These are phyloP conservation scores for Neopelma chrysocephalum DNA, from an alignment of 2,797 vertebrate species.

Conservation along the genomic window DNA sequence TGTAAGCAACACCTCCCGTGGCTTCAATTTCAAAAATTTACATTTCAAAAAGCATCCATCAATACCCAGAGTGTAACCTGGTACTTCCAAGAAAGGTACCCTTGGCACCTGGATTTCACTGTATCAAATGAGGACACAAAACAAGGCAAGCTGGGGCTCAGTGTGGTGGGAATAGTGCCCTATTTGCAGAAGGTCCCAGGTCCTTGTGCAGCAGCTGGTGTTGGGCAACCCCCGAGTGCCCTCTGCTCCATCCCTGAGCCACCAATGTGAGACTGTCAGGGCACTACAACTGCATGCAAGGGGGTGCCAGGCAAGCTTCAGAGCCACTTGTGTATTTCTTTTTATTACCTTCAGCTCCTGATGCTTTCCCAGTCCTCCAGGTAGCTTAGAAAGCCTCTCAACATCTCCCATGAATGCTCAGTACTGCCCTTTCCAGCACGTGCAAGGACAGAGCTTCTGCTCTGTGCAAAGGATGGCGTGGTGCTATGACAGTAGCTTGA, in stretches of 20 bases:
- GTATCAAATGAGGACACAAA: neutral
- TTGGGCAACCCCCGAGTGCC: rapidly evolving
- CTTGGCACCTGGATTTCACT: neutral
- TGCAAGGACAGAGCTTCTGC: neutral
- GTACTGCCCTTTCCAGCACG: neutral
- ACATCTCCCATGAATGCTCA: rapidly evolving
- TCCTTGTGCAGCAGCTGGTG: rapidly evolving
- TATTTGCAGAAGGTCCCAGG: neutral
- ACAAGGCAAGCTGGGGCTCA: neutral
- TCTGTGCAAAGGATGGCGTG: neutral
- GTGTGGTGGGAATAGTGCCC: rapidly evolving
- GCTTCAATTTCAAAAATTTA: neutral
- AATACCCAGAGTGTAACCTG: neutral
- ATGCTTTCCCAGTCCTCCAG: neutral
- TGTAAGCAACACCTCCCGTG: neutral
- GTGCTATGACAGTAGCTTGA: neutral
- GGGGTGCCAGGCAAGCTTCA: neutral
- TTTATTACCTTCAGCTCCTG: neutral
- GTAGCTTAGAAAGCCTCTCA: neutral
- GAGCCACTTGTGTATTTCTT: neutral
- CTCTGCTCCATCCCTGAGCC: neutral
- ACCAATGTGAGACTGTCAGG: neutral
- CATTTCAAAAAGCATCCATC: neutral
- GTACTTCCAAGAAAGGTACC: neutral
- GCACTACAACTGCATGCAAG: rapidly evolving